A percentile compares a stretch with the other conserved stretches of the same genome.
phyloP scores from a whole-genome alignment of 1,140 invertebrate species.

The Physella acuta region DNA sequence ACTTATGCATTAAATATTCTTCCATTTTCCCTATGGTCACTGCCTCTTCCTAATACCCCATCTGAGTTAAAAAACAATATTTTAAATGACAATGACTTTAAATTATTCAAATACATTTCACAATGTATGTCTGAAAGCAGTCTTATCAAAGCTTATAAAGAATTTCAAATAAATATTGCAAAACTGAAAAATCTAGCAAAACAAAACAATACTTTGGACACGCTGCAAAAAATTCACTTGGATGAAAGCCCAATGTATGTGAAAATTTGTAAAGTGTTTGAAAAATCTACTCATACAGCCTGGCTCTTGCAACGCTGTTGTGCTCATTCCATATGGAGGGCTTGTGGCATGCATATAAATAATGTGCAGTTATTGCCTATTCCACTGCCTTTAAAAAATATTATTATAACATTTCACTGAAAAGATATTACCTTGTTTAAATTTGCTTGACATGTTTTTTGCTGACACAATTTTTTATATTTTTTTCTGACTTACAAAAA shows the following conservation, averaged over 20 bases:
- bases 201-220: neutral
- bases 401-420: constrained; percentile 18
- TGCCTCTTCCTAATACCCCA: neutral
- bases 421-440: too few relatives aligned
- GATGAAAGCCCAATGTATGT: neutral
- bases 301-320: constrained; percentile 25
- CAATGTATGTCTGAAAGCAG: constrained; percentile 13
- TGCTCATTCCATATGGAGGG: constrained; percentile 21
- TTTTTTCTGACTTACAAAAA: too few relatives aligned
- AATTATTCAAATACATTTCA: constrained; percentile 7
- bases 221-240: neutral
- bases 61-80: neutral
- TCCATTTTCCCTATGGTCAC: constrained; percentile 17
- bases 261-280: neutral
- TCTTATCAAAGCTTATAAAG: constrained; percentile 4
- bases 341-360: constrained; percentile 20
- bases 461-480: too few relatives aligned
- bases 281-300: neutral
- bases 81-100: constrained; percentile 10
- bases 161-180: neutral
- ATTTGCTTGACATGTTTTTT: too few relatives aligned
- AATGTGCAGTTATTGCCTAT: constrained; percentile 24
- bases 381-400: constrained; percentile 16
- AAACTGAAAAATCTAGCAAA: neutral
- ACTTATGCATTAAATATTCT: constrained; percentile 21